Percentiles rank a stretch among this genome's conserved stretches.
phyloP scores from a whole-genome alignment of 1,140 invertebrate genomes.

The Amyelois transitella region DNA sequence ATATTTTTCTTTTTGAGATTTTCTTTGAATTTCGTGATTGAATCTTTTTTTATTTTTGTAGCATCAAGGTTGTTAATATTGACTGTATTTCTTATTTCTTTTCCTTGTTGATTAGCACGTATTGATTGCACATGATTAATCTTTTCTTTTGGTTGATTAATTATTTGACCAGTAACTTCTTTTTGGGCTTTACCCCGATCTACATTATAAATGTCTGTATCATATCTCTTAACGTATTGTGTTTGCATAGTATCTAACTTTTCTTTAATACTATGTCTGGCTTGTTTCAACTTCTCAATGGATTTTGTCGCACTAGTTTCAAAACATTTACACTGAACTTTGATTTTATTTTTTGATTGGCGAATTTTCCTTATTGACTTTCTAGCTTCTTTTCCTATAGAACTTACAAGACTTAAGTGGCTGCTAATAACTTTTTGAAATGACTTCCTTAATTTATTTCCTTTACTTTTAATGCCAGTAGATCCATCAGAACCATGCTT shows the following conservation, averaged over 20 bases:
- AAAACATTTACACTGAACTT: no score
- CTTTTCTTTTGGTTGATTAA: neutral
- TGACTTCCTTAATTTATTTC: neutral
- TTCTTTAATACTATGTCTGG: neutral
- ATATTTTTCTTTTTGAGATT: slow-evolving; percentile 21
- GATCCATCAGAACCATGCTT: neutral
- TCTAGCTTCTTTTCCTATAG: neutral
- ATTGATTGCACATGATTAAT: neutral
- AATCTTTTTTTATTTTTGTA: slow-evolving; percentile 35
- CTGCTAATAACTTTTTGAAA: neutral
- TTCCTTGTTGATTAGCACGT: neutral
- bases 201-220: no score
- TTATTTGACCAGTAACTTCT: no score
- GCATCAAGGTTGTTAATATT: slow-evolving; percentile 9
- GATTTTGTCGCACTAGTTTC: neutral
- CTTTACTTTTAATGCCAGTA: neutral
- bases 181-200: no score
- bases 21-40: slow-evolving; percentile 33
- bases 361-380: neutral
- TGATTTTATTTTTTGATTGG: neutral
- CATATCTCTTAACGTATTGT: neutral
- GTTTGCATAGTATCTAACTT: neutral
- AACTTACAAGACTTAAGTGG: neutral
- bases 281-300: neutral
- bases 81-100: neutral